These are phyloP conservation scores for Drosophila incognita DNA, from an alignment of 2,888 invertebrate species.

Conservation along the genomic window DNA sequence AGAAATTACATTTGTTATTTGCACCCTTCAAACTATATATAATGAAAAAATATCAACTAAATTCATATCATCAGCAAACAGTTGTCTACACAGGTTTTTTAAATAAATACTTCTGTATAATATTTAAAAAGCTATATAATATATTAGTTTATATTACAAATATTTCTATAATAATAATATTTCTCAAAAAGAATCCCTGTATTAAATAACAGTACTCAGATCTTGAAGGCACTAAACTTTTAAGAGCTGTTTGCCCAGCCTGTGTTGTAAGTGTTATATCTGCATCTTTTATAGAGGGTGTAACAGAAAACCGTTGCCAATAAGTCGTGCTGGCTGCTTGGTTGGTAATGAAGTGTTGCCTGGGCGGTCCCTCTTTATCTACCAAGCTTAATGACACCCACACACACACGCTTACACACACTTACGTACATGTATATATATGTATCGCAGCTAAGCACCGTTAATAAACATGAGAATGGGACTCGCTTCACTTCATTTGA, in stretches of 20 bases:
- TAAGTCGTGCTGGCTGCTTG: conserved; percentile 42
- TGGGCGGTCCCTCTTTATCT: conserved; percentile 68
- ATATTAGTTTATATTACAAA: not conserved
- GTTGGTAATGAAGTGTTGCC: conserved; percentile 58
- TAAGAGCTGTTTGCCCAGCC: not conserved
- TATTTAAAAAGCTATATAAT: not conserved
- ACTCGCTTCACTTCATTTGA: conserved; percentile 79
- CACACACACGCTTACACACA: conserved; percentile 32
- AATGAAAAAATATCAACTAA: not conserved
- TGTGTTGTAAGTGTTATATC: not conserved
- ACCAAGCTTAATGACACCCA: conserved; percentile 76
- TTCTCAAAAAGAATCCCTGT: not conserved
- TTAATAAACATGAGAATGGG: conserved; percentile 77
- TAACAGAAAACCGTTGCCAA: conserved; percentile 48
- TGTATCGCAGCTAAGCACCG: conserved; percentile 64
- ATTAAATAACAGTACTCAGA: conserved; percentile 1
- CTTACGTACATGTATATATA: conserved; percentile 15
- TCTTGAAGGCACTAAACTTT: not conserved
- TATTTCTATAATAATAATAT: not conserved
- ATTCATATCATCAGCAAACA: not conserved
- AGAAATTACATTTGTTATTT: not conserved
- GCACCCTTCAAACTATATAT: not conserved
- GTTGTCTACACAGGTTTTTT: not conserved
- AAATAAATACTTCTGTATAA: not conserved
- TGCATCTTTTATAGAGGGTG: conserved; percentile 28